Conservation (phyloP, 30 jellyfish, hydroid and myxozoan species). For the Haliclystus octoradiatus region DNA sequence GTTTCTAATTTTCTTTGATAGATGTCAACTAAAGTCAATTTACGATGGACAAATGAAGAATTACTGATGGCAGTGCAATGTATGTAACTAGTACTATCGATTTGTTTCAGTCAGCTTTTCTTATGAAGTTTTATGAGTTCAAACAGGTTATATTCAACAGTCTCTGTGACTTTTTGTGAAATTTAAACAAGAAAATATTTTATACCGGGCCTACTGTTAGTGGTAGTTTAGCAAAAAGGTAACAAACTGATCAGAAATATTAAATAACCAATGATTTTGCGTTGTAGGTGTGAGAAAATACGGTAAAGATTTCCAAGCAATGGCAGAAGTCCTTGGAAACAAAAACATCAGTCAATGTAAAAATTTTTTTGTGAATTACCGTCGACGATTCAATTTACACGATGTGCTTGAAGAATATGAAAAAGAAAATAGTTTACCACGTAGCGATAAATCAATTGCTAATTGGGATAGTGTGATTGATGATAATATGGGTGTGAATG, state of each 20-base stretch:
- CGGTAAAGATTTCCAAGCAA: conserved; percentile 94
- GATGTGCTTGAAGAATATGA: conserved; percentile 89
- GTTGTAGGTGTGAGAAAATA: conserved; percentile 82
- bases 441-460: conserved; percentile 58
- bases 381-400: conserved; percentile 89
- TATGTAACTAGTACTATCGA: no score
- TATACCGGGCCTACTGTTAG: no score
- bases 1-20: no score
- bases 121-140: no score
- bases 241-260: no score
- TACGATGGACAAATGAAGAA: conserved; percentile 99
- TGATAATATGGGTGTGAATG: conserved; percentile 4
- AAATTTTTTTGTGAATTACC: conserved; percentile 82
- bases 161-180: no score
- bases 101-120: no score
- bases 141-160: no score
- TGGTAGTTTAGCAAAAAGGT: no score
- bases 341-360: conserved; percentile 82
- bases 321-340: conserved; percentile 99
- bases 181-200: no score
- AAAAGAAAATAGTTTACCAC: conserved; percentile 83
- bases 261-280: background rate
- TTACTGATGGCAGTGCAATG: conserved; percentile 96
- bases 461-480: conserved; percentile 61
- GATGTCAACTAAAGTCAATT: conserved; percentile 73